Percentiles rank a stretch among this genome's conserved stretches.
Conservation (phyloP, 2,113 vertebrate genomes). For the Brachyhypopomus gauderio region DNA sequence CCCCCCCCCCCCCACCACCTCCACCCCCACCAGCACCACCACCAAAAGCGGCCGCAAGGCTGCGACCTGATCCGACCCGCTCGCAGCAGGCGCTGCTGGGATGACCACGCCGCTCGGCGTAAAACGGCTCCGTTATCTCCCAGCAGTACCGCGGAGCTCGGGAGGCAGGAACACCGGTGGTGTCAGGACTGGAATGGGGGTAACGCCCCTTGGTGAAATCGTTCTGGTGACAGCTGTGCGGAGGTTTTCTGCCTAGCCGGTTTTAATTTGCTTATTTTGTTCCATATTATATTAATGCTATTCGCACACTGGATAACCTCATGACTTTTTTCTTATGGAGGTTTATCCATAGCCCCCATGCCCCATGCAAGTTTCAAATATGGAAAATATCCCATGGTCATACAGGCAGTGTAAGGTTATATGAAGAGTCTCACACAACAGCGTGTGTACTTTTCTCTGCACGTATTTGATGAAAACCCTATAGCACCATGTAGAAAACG, state of each 20-base stretch:
- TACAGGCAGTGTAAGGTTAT: constrained; percentile 7
- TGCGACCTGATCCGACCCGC: neutral
- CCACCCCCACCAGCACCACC: neutral
- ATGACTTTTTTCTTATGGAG: neutral
- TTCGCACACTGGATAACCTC: constrained; percentile 1
- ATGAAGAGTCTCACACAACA: neutral
- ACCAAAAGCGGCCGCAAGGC: neutral
- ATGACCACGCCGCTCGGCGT: neutral
- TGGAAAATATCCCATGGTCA: constrained; percentile 20
- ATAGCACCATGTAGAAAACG: neutral
- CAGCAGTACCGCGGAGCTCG: neutral
- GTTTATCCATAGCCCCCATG: too few species aligned
- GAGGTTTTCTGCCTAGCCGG: neutral
- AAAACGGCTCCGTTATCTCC: constrained; percentile 4
- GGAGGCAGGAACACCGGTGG: neutral
- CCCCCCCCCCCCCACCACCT: neutral
- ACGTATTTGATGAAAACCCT: neutral
- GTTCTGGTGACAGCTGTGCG: too few species aligned
- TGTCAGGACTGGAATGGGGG: neutral
- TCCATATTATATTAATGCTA: neutral
- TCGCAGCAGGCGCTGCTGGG: neutral
- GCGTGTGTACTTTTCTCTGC: neutral
- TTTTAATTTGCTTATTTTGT: constrained; percentile 12
- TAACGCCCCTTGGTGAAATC: neutral
- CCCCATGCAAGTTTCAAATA: neutral